Percentiles rank a stretch among this genome's conserved stretches.
These are phyloP conservation scores for Neosalanx taihuensis DNA, from an alignment of 2,797 vertebrate species.

Conservation along the genomic window DNA sequence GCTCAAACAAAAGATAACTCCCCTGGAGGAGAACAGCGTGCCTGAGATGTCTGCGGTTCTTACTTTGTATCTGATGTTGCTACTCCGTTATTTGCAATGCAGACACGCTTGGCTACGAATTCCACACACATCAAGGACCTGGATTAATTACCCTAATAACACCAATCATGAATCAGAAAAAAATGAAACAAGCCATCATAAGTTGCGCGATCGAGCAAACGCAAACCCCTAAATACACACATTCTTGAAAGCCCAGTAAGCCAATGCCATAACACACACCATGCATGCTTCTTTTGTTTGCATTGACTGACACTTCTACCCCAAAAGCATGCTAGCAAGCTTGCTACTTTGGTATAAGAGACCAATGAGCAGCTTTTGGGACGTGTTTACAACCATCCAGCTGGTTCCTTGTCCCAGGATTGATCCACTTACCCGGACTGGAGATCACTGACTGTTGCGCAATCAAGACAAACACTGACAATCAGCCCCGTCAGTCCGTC, in stretches of 20 bases:
- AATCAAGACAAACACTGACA: background rate
- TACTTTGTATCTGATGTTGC: constrained; percentile 3
- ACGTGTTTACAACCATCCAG: constrained; percentile 45
- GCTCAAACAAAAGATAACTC: constrained; percentile 16
- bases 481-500: background rate
- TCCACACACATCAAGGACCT: constrained; percentile 7
- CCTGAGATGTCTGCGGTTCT: background rate
- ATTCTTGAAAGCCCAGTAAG: background rate
- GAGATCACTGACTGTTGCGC: constrained; percentile 4
- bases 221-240: constrained; percentile 4
- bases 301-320: constrained; percentile 33
- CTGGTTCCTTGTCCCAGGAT: background rate
- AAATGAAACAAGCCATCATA: background rate
- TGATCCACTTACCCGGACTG: constrained; percentile 44
- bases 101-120: background rate
- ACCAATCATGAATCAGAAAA: background rate
- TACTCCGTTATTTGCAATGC: background rate
- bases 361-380: constrained; percentile 75
- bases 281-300: constrained; percentile 53
- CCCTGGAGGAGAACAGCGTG: constrained; percentile 24
- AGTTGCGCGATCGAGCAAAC: background rate
- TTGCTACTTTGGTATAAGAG: constrained; percentile 76
- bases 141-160: constrained; percentile 3
- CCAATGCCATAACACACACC: constrained; percentile 17
- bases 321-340: constrained; percentile 68